These are phyloP conservation scores for Thinocorus orbignyianus DNA, from an alignment of 2,113 vertebrate genomes.

Conservation along the genomic window DNA sequence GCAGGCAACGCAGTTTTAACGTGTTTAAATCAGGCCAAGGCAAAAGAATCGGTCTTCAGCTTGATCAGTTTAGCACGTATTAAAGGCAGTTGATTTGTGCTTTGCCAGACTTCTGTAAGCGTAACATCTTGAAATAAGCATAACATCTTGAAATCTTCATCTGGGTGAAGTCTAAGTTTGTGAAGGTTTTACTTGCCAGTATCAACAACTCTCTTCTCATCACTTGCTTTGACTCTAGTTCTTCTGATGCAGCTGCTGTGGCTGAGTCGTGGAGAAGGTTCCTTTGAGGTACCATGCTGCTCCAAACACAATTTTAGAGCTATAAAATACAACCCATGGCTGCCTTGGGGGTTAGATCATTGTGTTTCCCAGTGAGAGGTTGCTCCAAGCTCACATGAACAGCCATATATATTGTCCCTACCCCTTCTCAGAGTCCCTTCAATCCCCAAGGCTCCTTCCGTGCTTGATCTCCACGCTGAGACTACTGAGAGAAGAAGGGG, in stretches of 20 bases:
- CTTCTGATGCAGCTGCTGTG: not conserved
- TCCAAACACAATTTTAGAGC: not conserved
- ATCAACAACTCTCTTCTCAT: not conserved
- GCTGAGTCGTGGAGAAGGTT: not conserved
- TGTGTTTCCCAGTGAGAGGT: not conserved
- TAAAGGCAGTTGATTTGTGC: not conserved
- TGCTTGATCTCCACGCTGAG: not conserved
- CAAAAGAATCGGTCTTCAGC: not conserved
- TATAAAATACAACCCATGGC: not conserved
- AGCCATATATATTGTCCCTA: not conserved
- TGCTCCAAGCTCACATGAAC: not conserved
- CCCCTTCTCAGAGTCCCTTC: not conserved
- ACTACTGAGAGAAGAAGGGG: not conserved
- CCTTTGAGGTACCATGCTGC: not conserved
- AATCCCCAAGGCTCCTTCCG: not conserved
- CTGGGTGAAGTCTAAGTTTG: conserved; percentile 11
- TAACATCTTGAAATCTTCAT: conserved; percentile 23
- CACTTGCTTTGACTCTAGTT: not conserved
- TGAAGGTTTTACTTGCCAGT: conserved; percentile 21
- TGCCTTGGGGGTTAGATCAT: not conserved
- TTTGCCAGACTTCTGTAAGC: not conserved
- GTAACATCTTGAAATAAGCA: not conserved
- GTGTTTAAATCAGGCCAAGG: not conserved
- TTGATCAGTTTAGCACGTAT: not conserved
- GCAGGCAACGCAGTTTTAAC: not conserved